Percentiles rank a stretch among this genome's conserved stretches.
phyloP scores from a whole-genome alignment of 2,113 vertebrate species.

The Alosa alosa region DNA sequence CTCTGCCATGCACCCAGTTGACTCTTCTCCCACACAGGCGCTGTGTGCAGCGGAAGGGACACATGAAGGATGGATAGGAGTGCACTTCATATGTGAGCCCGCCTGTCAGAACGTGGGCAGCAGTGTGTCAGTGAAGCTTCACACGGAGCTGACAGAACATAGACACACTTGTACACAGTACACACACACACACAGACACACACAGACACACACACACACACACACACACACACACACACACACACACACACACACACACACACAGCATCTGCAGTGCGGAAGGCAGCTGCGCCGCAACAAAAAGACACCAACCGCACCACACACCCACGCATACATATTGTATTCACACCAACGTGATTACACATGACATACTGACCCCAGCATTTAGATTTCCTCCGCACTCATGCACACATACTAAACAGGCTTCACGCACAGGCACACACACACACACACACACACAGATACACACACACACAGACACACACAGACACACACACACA shows the following conservation, averaged over 20 bases:
- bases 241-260: neutral
- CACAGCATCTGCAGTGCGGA: neutral
- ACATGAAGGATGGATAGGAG: conserved; percentile 44
- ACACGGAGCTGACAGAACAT: conserved; percentile 49
- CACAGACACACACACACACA: neutral
- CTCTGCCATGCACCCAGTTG: neutral
- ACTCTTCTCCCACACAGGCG: conserved; percentile 38
- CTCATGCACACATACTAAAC: conserved; percentile 2
- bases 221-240: neutral
- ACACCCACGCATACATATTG: neutral
- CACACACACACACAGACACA: neutral
- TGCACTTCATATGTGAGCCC: neutral
- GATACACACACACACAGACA: neutral
- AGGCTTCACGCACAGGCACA: neutral
- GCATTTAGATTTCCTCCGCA: neutral
- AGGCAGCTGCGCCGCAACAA: neutral
- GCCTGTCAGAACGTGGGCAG: conserved; percentile 23
- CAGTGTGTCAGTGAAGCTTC: conserved; percentile 43
- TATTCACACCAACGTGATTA: neutral
- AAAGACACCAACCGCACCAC: neutral
- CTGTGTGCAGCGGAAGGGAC: conserved; percentile 44
- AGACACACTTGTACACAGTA: conserved; percentile 4
- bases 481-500: neutral
- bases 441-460: conserved; percentile 2
- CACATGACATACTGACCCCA: neutral